These are phyloP conservation scores for Stegodyphus dumicola DNA, from an alignment of 1,140 invertebrate genomes.

Conservation along the genomic window DNA sequence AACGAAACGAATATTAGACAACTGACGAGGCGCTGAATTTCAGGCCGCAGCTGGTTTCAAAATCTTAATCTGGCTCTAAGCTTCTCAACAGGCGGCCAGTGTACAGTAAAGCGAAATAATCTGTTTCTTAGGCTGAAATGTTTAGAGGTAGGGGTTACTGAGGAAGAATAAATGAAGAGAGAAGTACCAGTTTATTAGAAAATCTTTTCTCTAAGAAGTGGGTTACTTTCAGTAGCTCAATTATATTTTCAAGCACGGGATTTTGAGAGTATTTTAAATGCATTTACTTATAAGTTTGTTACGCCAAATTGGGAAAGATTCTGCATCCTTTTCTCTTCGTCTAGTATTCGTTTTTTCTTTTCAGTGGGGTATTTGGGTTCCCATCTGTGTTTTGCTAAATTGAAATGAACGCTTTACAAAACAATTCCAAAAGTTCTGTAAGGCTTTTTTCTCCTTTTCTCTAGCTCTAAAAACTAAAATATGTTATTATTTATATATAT, in stretches of 20 bases:
- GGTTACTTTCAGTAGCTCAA: conserved; percentile 8
- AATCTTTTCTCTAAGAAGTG: conserved; percentile 33
- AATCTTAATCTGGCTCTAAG: conserved; percentile 51
- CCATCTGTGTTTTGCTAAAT: too few species aligned
- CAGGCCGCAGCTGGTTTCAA: conserved; percentile 40
- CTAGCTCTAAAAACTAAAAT: too few species aligned
- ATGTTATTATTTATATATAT: too few species aligned
- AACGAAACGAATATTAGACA: conserved; percentile 13
- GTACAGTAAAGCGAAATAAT: conserved; percentile 51
- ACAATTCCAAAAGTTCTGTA: too few species aligned
- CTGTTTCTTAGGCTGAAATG: conserved; percentile 31
- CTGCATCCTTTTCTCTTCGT: too few species aligned
- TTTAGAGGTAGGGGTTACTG: neutral
- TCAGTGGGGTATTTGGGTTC: too few species aligned
- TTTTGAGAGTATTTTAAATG: too few species aligned
- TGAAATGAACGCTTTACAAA: too few species aligned
- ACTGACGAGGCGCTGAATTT: conserved; percentile 30
- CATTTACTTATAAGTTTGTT: too few species aligned
- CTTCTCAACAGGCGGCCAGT: conserved; percentile 5
- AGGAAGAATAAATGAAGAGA: conserved; percentile 29
- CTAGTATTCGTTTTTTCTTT: too few species aligned
- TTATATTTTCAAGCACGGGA: conserved; percentile 24
- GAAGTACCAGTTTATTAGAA: conserved; percentile 49
- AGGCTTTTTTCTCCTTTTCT: too few species aligned
- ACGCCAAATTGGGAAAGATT: too few species aligned